phyloP scores from a whole-genome alignment of 2,113 vertebrate genomes.

The Datnioides undecimradiatus region DNA sequence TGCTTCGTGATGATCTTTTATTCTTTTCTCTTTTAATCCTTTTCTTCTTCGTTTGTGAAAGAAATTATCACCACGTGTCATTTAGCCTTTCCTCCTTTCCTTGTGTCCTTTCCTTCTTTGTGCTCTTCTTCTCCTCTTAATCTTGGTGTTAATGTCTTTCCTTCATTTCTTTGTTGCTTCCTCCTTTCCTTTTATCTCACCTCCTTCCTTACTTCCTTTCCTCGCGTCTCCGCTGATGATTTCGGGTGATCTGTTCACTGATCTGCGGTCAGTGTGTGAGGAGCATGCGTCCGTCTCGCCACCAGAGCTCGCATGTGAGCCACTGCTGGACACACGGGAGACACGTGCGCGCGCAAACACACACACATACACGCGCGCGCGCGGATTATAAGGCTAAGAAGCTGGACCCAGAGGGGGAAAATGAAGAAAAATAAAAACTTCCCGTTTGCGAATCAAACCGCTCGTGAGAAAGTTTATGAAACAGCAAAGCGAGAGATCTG shows the following conservation, averaged over 20 bases:
- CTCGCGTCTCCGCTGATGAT: not conserved
- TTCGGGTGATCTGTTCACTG: not conserved
- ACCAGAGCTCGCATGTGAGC: conserved; percentile 76
- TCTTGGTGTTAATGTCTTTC: no score
- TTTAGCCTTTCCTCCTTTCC: conserved; percentile 10
- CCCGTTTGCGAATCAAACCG: conserved; percentile 56
- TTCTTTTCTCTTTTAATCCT: conserved; percentile 54
- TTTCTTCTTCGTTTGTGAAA: conserved; percentile 45
- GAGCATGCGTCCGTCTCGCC: conserved; percentile 43
- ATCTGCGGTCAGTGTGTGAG: conserved; percentile 21
- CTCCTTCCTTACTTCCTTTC: not conserved
- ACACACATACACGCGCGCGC: not conserved
- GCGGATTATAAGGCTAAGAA: not conserved
- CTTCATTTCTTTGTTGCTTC: not conserved
- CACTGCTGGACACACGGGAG: conserved; percentile 15
- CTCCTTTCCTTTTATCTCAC: not conserved
- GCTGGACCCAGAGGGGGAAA: not conserved
- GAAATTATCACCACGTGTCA: conserved; percentile 24
- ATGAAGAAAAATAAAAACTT: conserved; percentile 67
- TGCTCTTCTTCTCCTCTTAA: no score
- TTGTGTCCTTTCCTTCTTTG: not conserved
- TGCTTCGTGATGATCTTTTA: conserved; percentile 20
- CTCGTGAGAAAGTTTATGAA: conserved; percentile 80
- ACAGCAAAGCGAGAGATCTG: conserved; percentile 47
- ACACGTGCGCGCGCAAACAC: not conserved